Evolutionary conservation across 2,797 vertebrate species (phyloP).

Genomic region (Octomys mimax): DNA sequence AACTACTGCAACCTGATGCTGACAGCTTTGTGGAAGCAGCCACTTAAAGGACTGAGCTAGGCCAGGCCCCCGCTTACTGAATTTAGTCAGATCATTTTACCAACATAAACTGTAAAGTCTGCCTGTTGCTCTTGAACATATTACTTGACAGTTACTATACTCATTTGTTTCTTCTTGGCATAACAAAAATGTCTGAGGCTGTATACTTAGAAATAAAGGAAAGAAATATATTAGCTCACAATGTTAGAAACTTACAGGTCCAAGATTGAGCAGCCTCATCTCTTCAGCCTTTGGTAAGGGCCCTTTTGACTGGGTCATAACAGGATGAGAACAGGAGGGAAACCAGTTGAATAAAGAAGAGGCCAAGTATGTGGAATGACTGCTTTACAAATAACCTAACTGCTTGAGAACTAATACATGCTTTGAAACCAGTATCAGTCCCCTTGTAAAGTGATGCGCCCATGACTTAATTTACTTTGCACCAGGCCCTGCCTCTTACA

Average conservation of each 20-base stretch:
- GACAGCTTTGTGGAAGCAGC: too few species aligned
- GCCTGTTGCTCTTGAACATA: neutral
- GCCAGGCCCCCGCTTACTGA: too few species aligned
- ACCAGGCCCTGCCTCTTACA: neutral
- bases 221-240: neutral
- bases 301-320: neutral
- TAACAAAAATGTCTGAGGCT: neutral
- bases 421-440: neutral
- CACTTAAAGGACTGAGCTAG: too few species aligned
- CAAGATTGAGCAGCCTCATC: neutral
- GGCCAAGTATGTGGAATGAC: neutral
- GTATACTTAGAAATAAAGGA: neutral
- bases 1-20: too few species aligned
- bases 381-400: neutral
- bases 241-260: neutral
- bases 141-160: neutral
- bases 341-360: neutral
- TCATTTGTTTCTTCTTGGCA: neutral
- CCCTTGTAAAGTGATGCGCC: neutral
- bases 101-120: slow-evolving; percentile 1
- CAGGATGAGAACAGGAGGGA: neutral
- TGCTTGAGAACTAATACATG: neutral
- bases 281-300: neutral
- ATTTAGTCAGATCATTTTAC: neutral
- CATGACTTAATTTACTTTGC: neutral